Evolutionary conservation across 2,888 invertebrate species (phyloP).

Genomic region (Trachelus troglodyta): DNA sequence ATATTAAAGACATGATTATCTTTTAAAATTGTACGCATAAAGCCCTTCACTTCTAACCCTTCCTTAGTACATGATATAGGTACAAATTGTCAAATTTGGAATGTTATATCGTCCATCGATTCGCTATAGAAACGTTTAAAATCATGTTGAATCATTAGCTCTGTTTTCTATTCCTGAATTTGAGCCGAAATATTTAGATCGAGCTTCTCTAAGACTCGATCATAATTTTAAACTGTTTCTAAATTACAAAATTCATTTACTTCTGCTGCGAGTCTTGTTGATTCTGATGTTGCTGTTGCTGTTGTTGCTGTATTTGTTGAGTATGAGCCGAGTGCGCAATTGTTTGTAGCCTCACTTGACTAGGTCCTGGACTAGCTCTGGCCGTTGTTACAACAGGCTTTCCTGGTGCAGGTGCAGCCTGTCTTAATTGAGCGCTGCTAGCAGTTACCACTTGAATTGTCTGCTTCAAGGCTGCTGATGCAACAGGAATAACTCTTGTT

Average conservation of each 20-base stretch:
- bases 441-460: slow-evolving; percentile 70
- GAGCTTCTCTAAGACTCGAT: not conserved
- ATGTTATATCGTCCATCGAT: not conserved
- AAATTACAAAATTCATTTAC: not conserved
- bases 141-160: not conserved
- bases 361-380: slow-evolving; percentile 68
- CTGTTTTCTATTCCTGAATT: not conserved
- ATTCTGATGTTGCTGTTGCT: slow-evolving; percentile 42
- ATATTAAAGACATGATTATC: not conserved
- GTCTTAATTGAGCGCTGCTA: slow-evolving; percentile 65
- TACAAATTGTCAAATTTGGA: not conserved
- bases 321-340: slow-evolving; percentile 73
- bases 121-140: not conserved
- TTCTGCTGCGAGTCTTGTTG: slow-evolving; percentile 44
- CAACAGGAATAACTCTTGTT: slow-evolving; percentile 76
- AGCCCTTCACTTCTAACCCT: not conserved
- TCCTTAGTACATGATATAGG: not conserved
- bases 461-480: slow-evolving; percentile 70
- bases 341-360: slow-evolving; percentile 73
- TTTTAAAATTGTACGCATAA: not conserved
- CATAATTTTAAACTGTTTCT: not conserved
- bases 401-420: slow-evolving; percentile 54
- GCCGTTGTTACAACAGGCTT: slow-evolving; percentile 65
- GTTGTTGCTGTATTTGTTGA: slow-evolving; percentile 47
- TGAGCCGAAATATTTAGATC: not conserved